These are phyloP conservation scores for Heterotilapia buettikoferi DNA, from an alignment of 2,113 vertebrate species.

Conservation along the genomic window DNA sequence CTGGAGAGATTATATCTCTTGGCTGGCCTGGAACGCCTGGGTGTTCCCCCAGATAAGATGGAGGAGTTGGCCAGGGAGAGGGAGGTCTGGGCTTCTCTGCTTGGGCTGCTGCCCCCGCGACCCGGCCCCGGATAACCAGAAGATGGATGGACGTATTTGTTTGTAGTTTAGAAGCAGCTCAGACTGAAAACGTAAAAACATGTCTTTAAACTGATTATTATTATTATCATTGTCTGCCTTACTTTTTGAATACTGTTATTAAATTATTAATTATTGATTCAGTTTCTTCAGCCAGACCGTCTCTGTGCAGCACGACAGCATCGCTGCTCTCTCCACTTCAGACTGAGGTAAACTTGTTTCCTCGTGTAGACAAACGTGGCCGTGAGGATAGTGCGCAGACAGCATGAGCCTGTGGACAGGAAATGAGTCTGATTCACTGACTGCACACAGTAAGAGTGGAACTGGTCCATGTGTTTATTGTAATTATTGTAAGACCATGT, in stretches of 20 bases:
- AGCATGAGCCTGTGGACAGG: not conserved
- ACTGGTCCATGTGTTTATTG: not conserved
- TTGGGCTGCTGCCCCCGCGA: rapidly evolving
- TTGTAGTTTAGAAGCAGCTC: not conserved
- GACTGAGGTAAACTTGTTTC: rapidly evolving
- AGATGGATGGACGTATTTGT: rapidly evolving
- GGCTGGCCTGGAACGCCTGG: not conserved
- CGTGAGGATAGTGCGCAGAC: rapidly evolving
- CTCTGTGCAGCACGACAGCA: not conserved
- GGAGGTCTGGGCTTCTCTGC: not conserved
- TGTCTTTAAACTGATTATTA: not conserved
- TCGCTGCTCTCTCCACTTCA: not conserved
- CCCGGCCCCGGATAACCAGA: rapidly evolving
- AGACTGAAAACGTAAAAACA: not conserved
- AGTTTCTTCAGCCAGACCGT: rapidly evolving
- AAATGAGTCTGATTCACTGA: not conserved
- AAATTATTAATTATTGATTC: not conserved
- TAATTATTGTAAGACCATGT: not conserved
- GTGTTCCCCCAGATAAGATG: rapidly evolving
- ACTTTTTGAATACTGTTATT: not conserved
- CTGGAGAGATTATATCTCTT: not conserved
- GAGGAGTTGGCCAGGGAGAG: rapidly evolving
- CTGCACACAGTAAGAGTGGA: not conserved
- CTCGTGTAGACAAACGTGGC: not conserved
- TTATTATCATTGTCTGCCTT: rapidly evolving